Evolutionary conservation across 2,888 invertebrate species (phyloP).

Genomic region (Ypsolopha sequella): DNA sequence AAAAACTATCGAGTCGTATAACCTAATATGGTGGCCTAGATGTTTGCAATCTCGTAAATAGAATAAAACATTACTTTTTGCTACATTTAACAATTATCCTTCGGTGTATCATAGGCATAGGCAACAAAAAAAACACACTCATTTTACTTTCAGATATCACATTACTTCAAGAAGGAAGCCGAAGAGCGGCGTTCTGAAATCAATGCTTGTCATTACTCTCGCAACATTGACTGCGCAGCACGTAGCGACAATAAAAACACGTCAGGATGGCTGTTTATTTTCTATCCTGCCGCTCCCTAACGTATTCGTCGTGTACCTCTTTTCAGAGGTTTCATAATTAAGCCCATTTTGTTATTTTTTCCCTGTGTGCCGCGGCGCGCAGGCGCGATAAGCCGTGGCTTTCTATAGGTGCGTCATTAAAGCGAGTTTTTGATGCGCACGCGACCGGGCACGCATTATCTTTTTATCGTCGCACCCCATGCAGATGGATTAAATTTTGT

Average conservation of each 20-base stretch:
- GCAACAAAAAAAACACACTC: not conserved
- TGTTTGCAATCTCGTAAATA: not conserved
- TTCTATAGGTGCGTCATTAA: constrained; percentile 64
- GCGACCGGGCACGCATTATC: constrained; percentile 63
- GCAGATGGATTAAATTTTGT: constrained; percentile 42
- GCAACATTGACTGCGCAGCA: constrained; percentile 55
- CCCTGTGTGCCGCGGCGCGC: constrained; percentile 25
- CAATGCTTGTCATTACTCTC: constrained; percentile 34
- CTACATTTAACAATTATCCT: not conserved
- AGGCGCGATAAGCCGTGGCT: constrained; percentile 61
- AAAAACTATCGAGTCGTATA: too few relatives aligned
- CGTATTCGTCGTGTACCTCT: constrained; percentile 24
- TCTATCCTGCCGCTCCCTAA: too few relatives aligned
- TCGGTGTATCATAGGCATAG: not conserved
- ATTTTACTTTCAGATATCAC: not conserved
- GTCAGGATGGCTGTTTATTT: constrained; percentile 12
- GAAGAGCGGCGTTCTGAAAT: not conserved
- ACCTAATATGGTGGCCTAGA: not conserved
- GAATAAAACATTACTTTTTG: not conserved
- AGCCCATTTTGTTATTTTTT: constrained; percentile 57
- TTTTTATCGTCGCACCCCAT: constrained; percentile 68
- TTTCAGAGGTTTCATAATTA: constrained; percentile 61
- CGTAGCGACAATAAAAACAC: constrained; percentile 53
- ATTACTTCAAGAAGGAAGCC: not conserved
- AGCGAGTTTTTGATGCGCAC: constrained; percentile 58